Evolutionary conservation across 1,140 invertebrate genomes (phyloP).

Genomic region (Listronotus bonariensis): DNA sequence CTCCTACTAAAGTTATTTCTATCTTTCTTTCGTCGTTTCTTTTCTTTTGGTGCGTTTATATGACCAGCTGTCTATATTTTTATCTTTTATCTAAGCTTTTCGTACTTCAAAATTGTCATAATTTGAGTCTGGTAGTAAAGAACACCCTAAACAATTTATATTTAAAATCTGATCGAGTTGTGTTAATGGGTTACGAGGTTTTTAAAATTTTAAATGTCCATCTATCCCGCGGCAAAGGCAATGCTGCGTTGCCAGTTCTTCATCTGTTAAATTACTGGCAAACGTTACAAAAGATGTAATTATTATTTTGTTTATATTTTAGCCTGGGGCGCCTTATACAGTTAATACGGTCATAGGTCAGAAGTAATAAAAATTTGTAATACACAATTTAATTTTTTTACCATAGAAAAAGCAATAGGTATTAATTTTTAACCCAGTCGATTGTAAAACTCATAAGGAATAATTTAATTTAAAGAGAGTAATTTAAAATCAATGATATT

Average conservation of each 20-base stretch:
- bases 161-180: conserved; percentile 5
- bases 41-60: conserved; percentile 26
- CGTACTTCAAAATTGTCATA: background rate
- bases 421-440: no score
- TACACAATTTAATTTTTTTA: no score
- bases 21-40: conserved; percentile 38
- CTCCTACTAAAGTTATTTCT: conserved; percentile 41
- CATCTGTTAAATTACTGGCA: no score
- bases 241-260: background rate
- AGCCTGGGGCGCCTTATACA: no score
- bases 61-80: conserved; percentile 26
- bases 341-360: no score
- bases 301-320: no score
- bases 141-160: background rate
- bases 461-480: no score
- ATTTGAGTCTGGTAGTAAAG: background rate
- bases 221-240: background rate
- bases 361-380: no score
- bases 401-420: no score
- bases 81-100: background rate
- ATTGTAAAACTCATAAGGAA: no score
- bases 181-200: background rate
- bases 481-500: no score
- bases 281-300: no score
- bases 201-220: conserved; percentile 3